Base-by-base conservation (phyloP, 2,797 vertebrate genomes). In the Sebastes trivittatus region DNA sequence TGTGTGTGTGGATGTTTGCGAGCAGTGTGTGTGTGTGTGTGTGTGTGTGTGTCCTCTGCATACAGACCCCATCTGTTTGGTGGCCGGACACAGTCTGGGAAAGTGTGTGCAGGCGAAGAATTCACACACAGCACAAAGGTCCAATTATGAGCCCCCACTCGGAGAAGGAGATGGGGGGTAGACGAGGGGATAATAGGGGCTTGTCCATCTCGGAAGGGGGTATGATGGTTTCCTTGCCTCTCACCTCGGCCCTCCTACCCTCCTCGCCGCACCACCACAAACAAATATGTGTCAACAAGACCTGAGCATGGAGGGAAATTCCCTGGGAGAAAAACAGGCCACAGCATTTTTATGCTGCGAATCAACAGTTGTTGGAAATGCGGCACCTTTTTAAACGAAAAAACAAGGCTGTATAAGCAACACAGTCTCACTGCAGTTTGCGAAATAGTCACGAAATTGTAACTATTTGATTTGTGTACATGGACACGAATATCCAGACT, bases 1-100 rank as follows among this genome's bases (percentile, higher is more conserved):
- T 42, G 11, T 58, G 11, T 58, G 23, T 60, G 65, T 80, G 74
- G 32, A 61, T 75, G 81, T 85, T 73, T 77, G 75, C 25, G 58
- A 54, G 62, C 54, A 69, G 55, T 64, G 68, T 77, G 88, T 94
- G 96, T 95, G 95, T 95, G 93, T 94, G 92, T 87, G 54, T 63
- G 67, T 76, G 88, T 94, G 96, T 95, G 95, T 95, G 93, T 94
- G 92, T 87, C 84, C 86, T 77, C 62, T 46, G 94, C 92, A 94
- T 96, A 97, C 96, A 97, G 96, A 96, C 95, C 92, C 93, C 93
- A 95, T 96, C 94, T 96, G 94, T 96, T 95, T 94, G 85, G 87
- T 75, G 91, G 91, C 86, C 61, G 81, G 94, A 93, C 91, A 93
- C 94, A 94, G 94, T 96, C 91, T 95, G 94, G 90, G 95, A 96